Percentiles rank a stretch among this genome's conserved stretches.
Conservation (phyloP, 2,888 invertebrate genomes). For the Drosophila suboccidentalis region DNA sequence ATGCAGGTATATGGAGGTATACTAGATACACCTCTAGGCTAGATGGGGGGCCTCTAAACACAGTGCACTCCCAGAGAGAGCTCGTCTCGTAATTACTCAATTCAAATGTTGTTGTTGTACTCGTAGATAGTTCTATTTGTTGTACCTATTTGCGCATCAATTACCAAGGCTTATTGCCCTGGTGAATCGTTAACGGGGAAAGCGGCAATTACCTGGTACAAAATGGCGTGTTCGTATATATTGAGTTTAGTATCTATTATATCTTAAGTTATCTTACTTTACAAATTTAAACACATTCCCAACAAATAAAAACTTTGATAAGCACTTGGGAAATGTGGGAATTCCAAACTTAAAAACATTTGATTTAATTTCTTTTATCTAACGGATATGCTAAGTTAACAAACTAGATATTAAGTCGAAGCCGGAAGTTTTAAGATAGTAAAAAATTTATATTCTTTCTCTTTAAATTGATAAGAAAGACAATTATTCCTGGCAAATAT, state of each 20-base stretch:
- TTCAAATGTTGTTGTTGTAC: constrained; percentile 30
- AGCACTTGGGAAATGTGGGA: neutral
- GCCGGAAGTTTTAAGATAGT: constrained; percentile 25
- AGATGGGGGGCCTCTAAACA: constrained; percentile 25
- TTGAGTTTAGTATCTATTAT: constrained; percentile 1
- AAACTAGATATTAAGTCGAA: constrained; percentile 16
- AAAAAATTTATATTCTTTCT: neutral
- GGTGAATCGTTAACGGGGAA: constrained; percentile 3
- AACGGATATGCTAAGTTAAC: constrained; percentile 17
- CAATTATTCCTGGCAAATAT: neutral
- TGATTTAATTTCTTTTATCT: constrained; percentile 11
- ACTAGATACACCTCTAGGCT: constrained; percentile 1
- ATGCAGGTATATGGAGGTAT: neutral
- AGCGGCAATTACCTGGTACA: constrained; percentile 9
- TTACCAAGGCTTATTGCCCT: constrained; percentile 47
- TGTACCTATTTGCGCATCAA: constrained; percentile 58
- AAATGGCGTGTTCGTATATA: constrained; percentile 40
- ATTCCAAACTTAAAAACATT: neutral
- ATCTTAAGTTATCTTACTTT: too few species aligned
- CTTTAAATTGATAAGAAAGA: neutral
- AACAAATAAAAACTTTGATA: neutral
- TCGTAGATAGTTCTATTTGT: constrained; percentile 48
- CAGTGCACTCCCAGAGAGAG: constrained; percentile 36
- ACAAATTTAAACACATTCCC: neutral
- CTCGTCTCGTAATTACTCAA: constrained; percentile 63